Evolutionary conservation across 2,888 invertebrate genomes (phyloP), one percentile per base, ranked within the genome.

Genomic region (Aleiodes alternator): DNA sequence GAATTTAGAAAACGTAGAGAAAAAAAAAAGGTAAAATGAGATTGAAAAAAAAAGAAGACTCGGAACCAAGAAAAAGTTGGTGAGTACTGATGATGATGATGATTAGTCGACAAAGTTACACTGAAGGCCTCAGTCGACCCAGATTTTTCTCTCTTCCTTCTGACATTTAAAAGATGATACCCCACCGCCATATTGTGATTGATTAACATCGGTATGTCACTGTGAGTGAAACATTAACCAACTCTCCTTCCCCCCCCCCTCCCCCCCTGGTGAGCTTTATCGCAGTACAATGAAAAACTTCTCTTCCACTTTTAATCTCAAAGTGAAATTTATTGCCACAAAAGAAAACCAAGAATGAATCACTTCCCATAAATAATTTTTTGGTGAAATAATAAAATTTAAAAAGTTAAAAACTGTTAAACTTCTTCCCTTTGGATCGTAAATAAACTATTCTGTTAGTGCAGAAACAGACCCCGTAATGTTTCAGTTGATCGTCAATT

Each of bases 151-250:
- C 31, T 59, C 38, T 12, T 59, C n/a, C 43, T 43, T 43, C 38
- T 59, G 59, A 59, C 59, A 59, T 59, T 59, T 59, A 34, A 59
- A 59, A 59, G 59, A 59, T 59, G 34, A 59, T 59, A 23, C 38
- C 59, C 9, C 43, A 59, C 38, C 23, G 4, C 57, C 57, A 12
- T 12, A 29, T 59, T n/a, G 59, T 59, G 59, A 59, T 59, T 59
- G 59, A 59, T 59, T 59, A 59, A 59, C 59, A 59, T 59, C 59
- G 31, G 59, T 59, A 59, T 59, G 59, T 59, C 59, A 34, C 59
- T 29, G 34, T 31, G 43, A 43, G 43, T 59, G 59, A 14, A 34
- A 59, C 59, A 59, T 59, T 34, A 59, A 59, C 59, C 59, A 57
- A 29, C 59, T 34, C 11, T n/a, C 43, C 23, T 2, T 2, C 23